Evolutionary conservation across 2,113 vertebrate genomes (phyloP).

Genomic region (Chiloscyllium plagiosum): DNA sequence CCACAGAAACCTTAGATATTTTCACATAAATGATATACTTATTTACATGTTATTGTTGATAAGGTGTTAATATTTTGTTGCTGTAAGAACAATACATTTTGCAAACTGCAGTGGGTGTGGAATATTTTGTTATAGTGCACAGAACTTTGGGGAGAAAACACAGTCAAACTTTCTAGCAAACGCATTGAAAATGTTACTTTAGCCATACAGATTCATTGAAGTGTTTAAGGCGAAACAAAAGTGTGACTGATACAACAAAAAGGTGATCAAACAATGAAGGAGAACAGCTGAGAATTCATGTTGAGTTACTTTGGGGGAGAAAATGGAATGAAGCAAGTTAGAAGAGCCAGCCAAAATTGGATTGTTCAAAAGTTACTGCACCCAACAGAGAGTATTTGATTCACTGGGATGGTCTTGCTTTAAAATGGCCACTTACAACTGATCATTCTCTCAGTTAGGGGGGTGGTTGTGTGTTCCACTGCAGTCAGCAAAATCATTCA

Average conservation of each 20-base stretch:
- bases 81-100: neutral
- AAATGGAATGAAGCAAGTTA: neutral
- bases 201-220: neutral
- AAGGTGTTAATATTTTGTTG: neutral
- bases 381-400: neutral
- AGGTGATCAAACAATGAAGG: neutral
- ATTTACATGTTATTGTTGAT: neutral
- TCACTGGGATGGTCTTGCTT: neutral
- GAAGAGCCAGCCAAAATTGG: neutral
- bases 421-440: neutral
- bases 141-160: neutral
- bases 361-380: neutral
- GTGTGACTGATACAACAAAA: neutral
- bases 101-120: neutral
- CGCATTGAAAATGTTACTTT: neutral
- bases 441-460: neutral
- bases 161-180: neutral
- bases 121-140: neutral
- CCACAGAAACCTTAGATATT: neutral
- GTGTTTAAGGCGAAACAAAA: neutral
- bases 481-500: slow-evolving; percentile 10
- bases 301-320: neutral
- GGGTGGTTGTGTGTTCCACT: neutral
- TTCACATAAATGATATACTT: neutral
- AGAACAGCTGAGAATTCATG: neutral